Evolutionary conservation across 1,140 invertebrate genomes (phyloP).

Genomic region (Drosophila grimshawi): DNA sequence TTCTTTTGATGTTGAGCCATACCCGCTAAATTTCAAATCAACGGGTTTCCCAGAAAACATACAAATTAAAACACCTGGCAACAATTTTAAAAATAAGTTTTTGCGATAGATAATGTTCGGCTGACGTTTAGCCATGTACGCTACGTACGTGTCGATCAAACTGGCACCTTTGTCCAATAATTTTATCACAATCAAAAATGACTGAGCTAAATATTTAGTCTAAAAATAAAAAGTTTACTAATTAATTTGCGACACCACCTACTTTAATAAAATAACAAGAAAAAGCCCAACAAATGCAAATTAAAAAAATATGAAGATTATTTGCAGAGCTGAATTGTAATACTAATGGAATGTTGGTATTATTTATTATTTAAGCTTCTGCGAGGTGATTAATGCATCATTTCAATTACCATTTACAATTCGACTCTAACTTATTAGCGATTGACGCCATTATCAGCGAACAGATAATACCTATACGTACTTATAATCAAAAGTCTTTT

Average conservation of each 20-base stretch:
- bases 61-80: background rate
- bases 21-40: background rate
- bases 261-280: background rate
- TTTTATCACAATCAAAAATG: background rate
- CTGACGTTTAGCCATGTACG: background rate
- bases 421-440: conserved; percentile 15
- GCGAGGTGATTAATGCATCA: conserved; percentile 11
- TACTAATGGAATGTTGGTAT: conserved; percentile 4
- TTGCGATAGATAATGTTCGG: background rate
- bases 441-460: conserved; percentile 8
- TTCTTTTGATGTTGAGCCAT: background rate
- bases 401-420: conserved; percentile 5
- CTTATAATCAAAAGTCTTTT: conserved; percentile 40
- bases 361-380: background rate
- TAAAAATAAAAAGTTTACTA: conserved; percentile 7
- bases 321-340: conserved; percentile 12
- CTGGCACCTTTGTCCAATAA: background rate
- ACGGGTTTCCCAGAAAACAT: background rate
- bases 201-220: background rate
- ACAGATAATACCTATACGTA: conserved; percentile 25
- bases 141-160: background rate
- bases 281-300: background rate
- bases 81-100: background rate
- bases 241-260: conserved; percentile 1
- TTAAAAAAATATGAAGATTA: background rate